These are phyloP conservation scores for Sciurus vulgaris DNA, from an alignment of 2,797 vertebrate genomes.

Conservation along the genomic window DNA sequence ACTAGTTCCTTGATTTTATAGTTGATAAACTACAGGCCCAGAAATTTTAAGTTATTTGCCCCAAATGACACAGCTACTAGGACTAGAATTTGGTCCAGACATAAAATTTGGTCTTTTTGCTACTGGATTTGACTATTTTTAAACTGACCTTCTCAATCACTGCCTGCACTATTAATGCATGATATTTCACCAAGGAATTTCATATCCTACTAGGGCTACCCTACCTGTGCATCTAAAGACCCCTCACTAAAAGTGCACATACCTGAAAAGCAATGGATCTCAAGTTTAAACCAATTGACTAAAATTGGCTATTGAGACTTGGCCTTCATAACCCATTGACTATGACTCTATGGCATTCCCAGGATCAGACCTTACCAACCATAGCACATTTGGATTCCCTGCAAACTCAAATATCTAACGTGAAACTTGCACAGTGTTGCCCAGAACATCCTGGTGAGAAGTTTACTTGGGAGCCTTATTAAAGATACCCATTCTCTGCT, in stretches of 20 bases:
- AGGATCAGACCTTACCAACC: neutral
- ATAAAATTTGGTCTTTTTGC: constrained; percentile 46
- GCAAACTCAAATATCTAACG: neutral
- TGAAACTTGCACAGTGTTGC: neutral
- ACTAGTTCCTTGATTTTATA: neutral
- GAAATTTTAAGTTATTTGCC: neutral
- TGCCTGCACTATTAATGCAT: neutral
- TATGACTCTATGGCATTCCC: neutral
- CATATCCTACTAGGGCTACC: neutral
- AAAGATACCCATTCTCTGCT: neutral
- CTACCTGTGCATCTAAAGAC: neutral
- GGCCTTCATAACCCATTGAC: neutral
- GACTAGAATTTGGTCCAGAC: neutral
- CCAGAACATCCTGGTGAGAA: neutral
- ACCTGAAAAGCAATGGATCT: neutral
- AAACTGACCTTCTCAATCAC: neutral
- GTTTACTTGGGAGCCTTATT: neutral
- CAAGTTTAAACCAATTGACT: neutral
- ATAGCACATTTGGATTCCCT: neutral
- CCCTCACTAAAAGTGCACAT: neutral
- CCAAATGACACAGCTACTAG: neutral
- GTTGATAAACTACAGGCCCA: neutral
- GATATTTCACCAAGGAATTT: neutral
- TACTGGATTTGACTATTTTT: neutral
- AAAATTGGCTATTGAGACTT: neutral